Base-by-base conservation (phyloP, 2,888 invertebrate species). In the Nemapogon koenigi region DNA sequence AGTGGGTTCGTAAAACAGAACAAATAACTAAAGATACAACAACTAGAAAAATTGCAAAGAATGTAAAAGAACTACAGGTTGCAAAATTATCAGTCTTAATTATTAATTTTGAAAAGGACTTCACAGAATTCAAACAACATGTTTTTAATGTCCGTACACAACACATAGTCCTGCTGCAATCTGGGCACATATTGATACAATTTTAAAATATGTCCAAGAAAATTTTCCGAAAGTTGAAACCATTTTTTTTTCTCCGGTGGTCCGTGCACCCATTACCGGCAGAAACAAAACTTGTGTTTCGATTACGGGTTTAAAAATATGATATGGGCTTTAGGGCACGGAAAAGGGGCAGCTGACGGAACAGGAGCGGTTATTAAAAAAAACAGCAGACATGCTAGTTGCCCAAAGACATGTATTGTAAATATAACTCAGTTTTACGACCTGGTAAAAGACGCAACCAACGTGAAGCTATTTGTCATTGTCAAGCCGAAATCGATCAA, bases 331-430 rank as follows among this genome's bases (percentile, higher is more conserved):
- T 44, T 42, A 22, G 45, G 46, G 10, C 47, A 47, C 35, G 48
- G 48, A 8, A 48, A 44, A 26, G 46, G 47, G 3, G 30, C 48
- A 10, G 47, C 43, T 6, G 45, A 45, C 31, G 45, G 47, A 3
- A 39, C 45, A 19, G 47, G 44, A 10, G 41, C 42, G 13, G 37
- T 16, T 18, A n/a, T 46, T 11, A 46, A 43, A 28, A 13, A 35
- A 28, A 22, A 6, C 15, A 26, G 35, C 35, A 10, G 35, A 35
- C n/a, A 19, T 14, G 4, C 19, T 15, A 3, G 27, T 35, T 15
- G 28, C 29, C 4, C 27, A 16, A 15, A 19, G 29, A 28, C 28
- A 10, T 3, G 35, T 22, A 7, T 22, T 7, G 22, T 22, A 22
- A 22, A 40, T 15, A 33, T 33, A 16, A 15, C 17, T 18, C 16